These are phyloP conservation scores for Brachionus angularis DNA, from an alignment of 1,140 invertebrate genomes.

Conservation along the genomic window DNA sequence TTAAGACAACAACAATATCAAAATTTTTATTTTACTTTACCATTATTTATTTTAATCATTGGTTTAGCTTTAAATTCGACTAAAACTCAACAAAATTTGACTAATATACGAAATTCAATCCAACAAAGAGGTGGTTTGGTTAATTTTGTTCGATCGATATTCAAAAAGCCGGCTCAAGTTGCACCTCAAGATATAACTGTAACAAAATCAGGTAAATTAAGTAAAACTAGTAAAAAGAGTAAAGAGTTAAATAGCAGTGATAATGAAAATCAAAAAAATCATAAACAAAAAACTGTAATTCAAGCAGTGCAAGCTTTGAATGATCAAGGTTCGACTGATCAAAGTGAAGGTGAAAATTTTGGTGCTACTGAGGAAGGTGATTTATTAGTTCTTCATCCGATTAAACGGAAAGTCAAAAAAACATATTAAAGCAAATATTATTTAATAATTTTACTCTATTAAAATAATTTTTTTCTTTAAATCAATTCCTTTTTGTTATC, in stretches of 20 bases:
- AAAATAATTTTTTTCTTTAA: no score
- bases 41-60: slow-evolving; percentile 17
- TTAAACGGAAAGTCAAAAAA: slow-evolving; percentile 3
- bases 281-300: neutral
- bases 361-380: slow-evolving; percentile 19
- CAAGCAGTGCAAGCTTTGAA: neutral
- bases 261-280: neutral
- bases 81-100: neutral
- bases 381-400: slow-evolving; percentile 3
- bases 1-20: slow-evolving; percentile 36
- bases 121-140: slow-evolving; percentile 14
- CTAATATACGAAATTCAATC: neutral
- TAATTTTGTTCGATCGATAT: neutral
- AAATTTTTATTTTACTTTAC: slow-evolving; percentile 41
- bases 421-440: neutral
- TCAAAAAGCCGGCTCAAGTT: neutral
- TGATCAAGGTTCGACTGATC: slow-evolving; percentile 13
- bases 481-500: no score
- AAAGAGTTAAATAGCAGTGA: slow-evolving; percentile 17
- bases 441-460: slow-evolving; percentile 26
- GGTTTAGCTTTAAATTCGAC: slow-evolving; percentile 4
- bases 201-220: neutral
- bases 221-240: neutral
- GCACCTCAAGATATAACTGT: neutral
- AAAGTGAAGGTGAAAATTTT: slow-evolving; percentile 23